Evolutionary conservation across 2,113 vertebrate species (phyloP).

Genomic region (Tachycineta bicolor): DNA sequence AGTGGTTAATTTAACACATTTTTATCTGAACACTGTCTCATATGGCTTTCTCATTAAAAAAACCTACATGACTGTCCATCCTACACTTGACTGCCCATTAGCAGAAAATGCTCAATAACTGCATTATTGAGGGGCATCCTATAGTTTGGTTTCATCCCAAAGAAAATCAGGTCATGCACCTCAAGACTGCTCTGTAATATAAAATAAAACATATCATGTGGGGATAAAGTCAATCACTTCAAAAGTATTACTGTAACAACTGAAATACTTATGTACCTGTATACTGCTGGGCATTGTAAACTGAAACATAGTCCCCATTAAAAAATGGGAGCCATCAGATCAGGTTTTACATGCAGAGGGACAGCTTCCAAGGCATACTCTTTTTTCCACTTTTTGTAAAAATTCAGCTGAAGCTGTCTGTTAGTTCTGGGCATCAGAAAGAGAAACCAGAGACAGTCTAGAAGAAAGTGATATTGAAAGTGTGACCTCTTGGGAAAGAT

Average conservation of each 20-base stretch:
- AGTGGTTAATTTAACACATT: neutral
- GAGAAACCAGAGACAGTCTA: neutral
- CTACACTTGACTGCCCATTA: neutral
- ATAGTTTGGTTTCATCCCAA: neutral
- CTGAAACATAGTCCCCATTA: neutral
- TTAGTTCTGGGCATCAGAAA: neutral
- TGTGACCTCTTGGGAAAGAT: neutral
- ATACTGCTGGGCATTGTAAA: neutral
- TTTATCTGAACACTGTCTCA: neutral
- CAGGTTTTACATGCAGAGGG: neutral
- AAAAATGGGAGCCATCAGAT: neutral
- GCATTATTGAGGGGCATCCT: neutral
- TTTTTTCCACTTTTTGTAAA: neutral
- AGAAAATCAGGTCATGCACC: neutral
- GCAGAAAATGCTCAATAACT: neutral
- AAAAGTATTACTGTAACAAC: neutral
- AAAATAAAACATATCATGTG: neutral
- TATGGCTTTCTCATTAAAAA: neutral
- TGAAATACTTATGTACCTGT: neutral
- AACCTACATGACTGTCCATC: rapidly evolving
- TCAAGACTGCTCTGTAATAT: neutral
- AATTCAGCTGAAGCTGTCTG: neutral
- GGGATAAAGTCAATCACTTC: neutral
- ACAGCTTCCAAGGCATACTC: neutral
- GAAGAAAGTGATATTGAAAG: neutral